phyloP scores from a whole-genome alignment of 2,888 invertebrate genomes.

The Amphimallon solstitiale region DNA sequence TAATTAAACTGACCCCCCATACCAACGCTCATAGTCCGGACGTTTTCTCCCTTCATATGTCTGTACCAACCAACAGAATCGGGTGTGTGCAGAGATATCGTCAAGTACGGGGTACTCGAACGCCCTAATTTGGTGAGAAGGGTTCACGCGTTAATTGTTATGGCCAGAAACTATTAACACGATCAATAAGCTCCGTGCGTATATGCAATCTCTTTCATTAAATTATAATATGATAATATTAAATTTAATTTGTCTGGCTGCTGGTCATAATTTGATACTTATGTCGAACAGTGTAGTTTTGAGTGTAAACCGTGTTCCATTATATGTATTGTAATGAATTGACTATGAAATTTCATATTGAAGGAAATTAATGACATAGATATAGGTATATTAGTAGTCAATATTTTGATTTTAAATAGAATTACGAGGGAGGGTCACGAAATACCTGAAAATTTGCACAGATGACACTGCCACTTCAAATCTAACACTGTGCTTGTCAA shows the following conservation, averaged over 20 bases:
- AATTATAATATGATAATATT: conserved; percentile 3
- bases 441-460: no score
- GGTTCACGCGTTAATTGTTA: conserved; percentile 8
- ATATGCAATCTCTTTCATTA: neutral
- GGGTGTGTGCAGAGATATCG: neutral
- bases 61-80: neutral
- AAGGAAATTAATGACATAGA: no score
- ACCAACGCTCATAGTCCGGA: neutral
- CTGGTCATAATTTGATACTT: no score
- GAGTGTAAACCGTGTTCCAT: no score
- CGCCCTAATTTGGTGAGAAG: neutral
- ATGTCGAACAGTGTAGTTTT: no score
- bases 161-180: neutral
- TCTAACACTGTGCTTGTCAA: no score
- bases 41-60: neutral
- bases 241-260: no score
- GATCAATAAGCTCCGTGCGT: conserved; percentile 4
- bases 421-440: no score
- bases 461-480: no score
- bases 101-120: neutral
- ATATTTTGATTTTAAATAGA: no score
- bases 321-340: neutral
- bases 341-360: neutral
- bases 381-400: no score
- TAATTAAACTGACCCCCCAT: conserved; percentile 10